phyloP scores from a whole-genome alignment of 2,888 invertebrate genomes.

The Adelphocoris suturalis region DNA sequence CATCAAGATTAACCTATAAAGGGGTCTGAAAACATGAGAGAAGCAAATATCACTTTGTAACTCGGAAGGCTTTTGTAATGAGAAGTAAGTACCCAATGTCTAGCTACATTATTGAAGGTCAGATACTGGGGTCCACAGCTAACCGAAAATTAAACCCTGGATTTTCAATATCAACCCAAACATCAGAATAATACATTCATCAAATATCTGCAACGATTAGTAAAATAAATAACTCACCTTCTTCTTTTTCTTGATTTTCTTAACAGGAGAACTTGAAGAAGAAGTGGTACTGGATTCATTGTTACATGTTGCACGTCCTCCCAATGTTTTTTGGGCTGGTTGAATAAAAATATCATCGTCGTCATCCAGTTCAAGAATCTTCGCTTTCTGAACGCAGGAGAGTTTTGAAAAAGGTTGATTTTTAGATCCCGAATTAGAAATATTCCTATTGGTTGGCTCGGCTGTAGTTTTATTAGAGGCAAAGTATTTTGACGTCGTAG shows the following conservation, averaged over 20 bases:
- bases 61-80: too few relatives aligned
- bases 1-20: too few relatives aligned
- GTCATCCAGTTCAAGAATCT: neutral
- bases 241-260: slow-evolving; percentile 53
- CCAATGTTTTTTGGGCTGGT: neutral
- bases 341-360: slow-evolving; percentile 53
- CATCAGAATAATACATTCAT: too few relatives aligned
- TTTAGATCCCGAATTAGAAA: neutral
- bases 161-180: neutral
- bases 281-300: slow-evolving; percentile 29
- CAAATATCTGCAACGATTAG: too few relatives aligned
- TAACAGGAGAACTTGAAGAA: slow-evolving; percentile 43
- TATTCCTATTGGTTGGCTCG: neutral
- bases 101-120: too few relatives aligned
- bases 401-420: neutral
- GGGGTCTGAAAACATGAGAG: too few relatives aligned
- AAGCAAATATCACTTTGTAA: too few relatives aligned
- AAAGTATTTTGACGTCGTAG: slow-evolving; percentile 57
- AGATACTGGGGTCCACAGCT: neutral
- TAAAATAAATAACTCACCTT: too few relatives aligned
- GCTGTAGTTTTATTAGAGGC: slow-evolving; percentile 7
- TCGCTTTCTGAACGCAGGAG: neutral
- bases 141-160: neutral
- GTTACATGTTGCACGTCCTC: neutral
- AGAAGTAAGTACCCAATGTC: too few relatives aligned